Evolutionary conservation across 2,113 vertebrate genomes (phyloP).

Genomic region (Corynorhinus townsendii): DNA sequence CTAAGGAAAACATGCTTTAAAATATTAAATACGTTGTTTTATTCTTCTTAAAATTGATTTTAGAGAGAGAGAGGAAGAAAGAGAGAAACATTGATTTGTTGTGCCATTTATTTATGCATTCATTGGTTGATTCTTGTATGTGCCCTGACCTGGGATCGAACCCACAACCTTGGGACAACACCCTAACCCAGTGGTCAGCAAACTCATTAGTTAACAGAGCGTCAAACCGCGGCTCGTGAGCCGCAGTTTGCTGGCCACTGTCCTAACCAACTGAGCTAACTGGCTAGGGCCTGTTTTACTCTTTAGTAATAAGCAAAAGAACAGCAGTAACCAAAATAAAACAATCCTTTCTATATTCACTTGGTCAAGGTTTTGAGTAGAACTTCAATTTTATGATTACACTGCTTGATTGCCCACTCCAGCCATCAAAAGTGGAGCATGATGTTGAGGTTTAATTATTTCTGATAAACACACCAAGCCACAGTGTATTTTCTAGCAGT

Average conservation of each 20-base stretch:
- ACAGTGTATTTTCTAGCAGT: not conserved
- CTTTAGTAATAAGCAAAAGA: not conserved
- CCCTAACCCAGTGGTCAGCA: not conserved
- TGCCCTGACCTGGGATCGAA: not conserved
- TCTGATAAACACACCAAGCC: not conserved
- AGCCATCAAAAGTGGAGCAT: not conserved
- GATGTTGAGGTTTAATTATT: not conserved
- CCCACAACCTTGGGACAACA: not conserved
- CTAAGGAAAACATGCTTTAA: not conserved
- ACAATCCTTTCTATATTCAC: not conserved
- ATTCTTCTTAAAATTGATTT: not conserved
- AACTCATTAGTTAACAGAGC: no score
- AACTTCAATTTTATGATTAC: not conserved
- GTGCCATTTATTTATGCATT: not conserved
- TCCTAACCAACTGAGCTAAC: not conserved
- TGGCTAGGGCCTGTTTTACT: not conserved
- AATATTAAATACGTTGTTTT: not conserved
- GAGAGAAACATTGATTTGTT: not conserved
- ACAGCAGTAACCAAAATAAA: not conserved
- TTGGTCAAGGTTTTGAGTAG: not conserved
- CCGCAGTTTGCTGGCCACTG: no score
- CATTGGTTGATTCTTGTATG: not conserved
- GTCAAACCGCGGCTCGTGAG: no score
- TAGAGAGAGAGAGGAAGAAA: not conserved
- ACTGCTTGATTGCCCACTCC: not conserved